Conservation (phyloP, 1,140 invertebrate species). For the Caerostris darwini region DNA sequence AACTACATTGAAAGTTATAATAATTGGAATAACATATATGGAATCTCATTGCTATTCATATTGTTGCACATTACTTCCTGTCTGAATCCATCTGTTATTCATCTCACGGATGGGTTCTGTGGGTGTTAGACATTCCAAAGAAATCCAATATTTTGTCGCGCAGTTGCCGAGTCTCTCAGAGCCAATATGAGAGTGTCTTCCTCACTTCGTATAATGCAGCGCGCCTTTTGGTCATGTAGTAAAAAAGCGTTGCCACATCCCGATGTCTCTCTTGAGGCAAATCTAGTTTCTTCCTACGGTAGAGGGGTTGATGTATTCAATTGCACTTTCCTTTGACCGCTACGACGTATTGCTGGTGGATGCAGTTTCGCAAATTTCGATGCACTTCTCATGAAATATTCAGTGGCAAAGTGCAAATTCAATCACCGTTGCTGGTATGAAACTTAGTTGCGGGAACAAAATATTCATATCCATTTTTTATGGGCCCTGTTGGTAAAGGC, state of each 20-base stretch:
- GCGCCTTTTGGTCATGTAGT: neutral
- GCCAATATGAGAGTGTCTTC: conserved; percentile 8
- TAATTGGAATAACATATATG: too few species aligned
- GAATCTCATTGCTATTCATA: too few species aligned
- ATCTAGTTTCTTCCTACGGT: conserved; percentile 35
- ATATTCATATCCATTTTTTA: conserved; percentile 58
- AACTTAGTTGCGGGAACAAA: conserved; percentile 37
- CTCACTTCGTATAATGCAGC: neutral
- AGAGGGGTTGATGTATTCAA: conserved; percentile 36
- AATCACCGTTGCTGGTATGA: conserved; percentile 59
- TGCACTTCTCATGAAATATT: conserved; percentile 68
- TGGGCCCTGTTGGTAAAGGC: neutral
- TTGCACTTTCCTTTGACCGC: conserved; percentile 51
- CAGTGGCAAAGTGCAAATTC: conserved; percentile 49
- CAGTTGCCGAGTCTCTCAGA: neutral
- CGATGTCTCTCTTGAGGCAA: neutral
- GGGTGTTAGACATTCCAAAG: neutral
- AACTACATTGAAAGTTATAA: too few species aligned
- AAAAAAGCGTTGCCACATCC: neutral
- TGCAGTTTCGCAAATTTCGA: conserved; percentile 53
- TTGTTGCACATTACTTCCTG: neutral
- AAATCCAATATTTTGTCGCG: neutral
- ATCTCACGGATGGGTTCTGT: neutral
- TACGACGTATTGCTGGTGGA: neutral
- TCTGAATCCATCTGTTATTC: neutral